Conservation (phyloP, 2,797 vertebrate genomes). For the Gallinago nigripennis region DNA sequence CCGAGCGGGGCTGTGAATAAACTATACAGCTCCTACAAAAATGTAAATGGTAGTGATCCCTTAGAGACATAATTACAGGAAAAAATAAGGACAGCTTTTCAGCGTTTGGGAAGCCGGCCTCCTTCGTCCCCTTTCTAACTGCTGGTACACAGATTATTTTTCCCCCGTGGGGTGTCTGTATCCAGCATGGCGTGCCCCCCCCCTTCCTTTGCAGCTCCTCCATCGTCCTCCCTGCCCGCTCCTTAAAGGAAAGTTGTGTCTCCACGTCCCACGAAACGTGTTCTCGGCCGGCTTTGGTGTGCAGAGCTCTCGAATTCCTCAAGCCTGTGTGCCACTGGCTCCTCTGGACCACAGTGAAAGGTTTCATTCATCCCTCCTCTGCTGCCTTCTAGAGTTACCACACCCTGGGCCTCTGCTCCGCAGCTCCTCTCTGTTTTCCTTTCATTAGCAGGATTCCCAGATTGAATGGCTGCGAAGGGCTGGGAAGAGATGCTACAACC, state of each 20-base stretch:
- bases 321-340: slow-evolving; percentile 56
- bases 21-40: not conserved
- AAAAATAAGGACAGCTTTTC: slow-evolving; percentile 53
- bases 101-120: not conserved
- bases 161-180: not conserved
- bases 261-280: slow-evolving; percentile 9
- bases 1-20: not conserved
- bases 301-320: slow-evolving; percentile 65
- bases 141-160: not conserved
- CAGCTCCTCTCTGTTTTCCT: slow-evolving; percentile 70
- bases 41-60: slow-evolving; percentile 46
- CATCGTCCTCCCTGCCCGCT: not conserved
- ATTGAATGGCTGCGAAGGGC: slow-evolving; percentile 36
- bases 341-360: slow-evolving; percentile 74
- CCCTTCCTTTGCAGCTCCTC: not conserved
- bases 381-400: slow-evolving; percentile 74
- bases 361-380: slow-evolving; percentile 76
- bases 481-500: slow-evolving; percentile 40
- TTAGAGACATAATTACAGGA: slow-evolving; percentile 47
- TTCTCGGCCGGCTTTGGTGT: slow-evolving; percentile 22
- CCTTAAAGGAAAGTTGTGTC: not conserved
- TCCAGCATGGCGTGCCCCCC: not conserved
- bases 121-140: not conserved
- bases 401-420: slow-evolving; percentile 64
- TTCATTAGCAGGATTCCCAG: slow-evolving; percentile 72